Percentiles rank a stretch among this genome's conserved stretches.
Evolutionary conservation across 2,113 vertebrate species (phyloP).

Genomic region (Laticauda colubrina): DNA sequence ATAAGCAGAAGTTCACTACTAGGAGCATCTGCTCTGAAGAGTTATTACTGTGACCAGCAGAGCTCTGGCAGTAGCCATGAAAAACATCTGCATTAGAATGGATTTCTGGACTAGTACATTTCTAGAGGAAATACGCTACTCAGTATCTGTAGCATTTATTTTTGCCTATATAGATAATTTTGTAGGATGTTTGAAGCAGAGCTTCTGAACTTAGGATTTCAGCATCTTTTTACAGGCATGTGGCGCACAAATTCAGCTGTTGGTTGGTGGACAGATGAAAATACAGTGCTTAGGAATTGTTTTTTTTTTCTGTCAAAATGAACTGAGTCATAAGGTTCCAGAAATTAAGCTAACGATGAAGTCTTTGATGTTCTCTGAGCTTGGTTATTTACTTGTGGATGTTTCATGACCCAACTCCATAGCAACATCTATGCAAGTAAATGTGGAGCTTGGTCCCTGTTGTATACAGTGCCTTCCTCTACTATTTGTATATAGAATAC

Average conservation of each 20-base stretch:
- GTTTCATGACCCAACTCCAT: not conserved
- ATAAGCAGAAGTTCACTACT: not conserved
- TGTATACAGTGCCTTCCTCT: not conserved
- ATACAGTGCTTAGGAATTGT: too few species aligned
- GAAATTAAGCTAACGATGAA: not conserved
- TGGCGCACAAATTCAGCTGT: too few species aligned
- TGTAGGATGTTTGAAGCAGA: not conserved
- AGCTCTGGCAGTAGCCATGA: not conserved
- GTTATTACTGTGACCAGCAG: not conserved
- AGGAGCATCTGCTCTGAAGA: not conserved
- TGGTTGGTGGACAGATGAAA: too few species aligned
- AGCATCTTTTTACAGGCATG: not conserved
- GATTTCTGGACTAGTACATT: not conserved
- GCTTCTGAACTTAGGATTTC: not conserved
- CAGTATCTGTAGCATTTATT: not conserved
- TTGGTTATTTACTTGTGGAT: not conserved
- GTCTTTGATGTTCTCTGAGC: not conserved
- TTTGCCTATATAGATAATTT: not conserved
- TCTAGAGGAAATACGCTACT: not conserved
- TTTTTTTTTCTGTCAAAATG: too few species aligned
- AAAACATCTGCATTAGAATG: not conserved
- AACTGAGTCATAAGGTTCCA: too few species aligned
- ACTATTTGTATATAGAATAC: not conserved
- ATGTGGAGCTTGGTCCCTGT: not conserved
- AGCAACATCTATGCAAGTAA: not conserved